phyloP scores from a whole-genome alignment of 2,797 vertebrate species.

The Remorina albescens region DNA sequence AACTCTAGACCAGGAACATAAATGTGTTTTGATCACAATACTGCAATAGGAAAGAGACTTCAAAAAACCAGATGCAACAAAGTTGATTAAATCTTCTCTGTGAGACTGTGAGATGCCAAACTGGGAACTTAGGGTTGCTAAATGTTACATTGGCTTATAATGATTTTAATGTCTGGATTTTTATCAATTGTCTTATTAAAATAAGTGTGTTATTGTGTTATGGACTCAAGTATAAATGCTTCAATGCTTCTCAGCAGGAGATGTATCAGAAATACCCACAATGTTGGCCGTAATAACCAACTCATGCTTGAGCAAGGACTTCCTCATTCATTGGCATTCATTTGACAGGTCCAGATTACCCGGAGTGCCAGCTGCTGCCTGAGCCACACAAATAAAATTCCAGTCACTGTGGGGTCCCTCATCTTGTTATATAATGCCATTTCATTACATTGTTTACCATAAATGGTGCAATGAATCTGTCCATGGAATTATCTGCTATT shows the following conservation, averaged over 20 bases:
- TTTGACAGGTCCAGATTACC: constrained; percentile 51
- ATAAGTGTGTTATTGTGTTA: neutral
- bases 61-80: neutral
- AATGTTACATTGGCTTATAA: constrained; percentile 2
- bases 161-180: neutral
- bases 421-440: constrained; percentile 60
- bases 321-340: constrained; percentile 43
- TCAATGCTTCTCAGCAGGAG: neutral
- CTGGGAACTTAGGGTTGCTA: neutral
- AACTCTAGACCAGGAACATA: neutral
- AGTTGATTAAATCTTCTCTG: neutral
- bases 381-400: constrained; percentile 75
- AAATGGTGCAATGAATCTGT: constrained; percentile 5
- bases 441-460: constrained; percentile 38
- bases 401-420: constrained; percentile 62
- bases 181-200: neutral
- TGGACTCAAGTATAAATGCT: constrained; percentile 1
- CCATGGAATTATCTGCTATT: neutral
- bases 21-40: neutral
- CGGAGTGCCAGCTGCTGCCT: constrained; percentile 59
- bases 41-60: neutral
- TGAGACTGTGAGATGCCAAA: constrained; percentile 1
- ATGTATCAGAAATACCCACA: constrained; percentile 2
- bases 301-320: constrained; percentile 41
- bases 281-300: constrained; percentile 11